Conservation (phyloP, 1,140 invertebrate genomes). For the Acromyrmex charruanus region DNA sequence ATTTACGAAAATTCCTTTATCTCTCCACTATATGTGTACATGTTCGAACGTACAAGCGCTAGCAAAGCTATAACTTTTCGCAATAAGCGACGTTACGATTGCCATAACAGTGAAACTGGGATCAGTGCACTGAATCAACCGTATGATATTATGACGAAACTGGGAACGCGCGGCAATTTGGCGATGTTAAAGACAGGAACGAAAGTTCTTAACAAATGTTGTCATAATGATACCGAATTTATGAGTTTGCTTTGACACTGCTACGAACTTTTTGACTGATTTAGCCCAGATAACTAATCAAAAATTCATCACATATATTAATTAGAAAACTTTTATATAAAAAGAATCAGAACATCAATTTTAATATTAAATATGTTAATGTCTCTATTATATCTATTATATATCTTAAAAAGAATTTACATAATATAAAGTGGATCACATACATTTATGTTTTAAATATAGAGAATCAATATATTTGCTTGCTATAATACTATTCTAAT, state of each 20-base stretch:
- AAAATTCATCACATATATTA: background rate
- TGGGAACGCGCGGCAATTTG: background rate
- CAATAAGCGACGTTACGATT: conserved; percentile 43
- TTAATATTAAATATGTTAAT: background rate
- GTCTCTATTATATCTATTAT: too few species aligned
- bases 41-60: conserved; percentile 12
- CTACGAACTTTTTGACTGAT: background rate
- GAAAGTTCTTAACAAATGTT: conserved; percentile 46
- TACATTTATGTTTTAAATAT: background rate
- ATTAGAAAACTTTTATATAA: conserved; percentile 8
- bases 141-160: conserved; percentile 14
- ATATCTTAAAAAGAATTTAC: conserved; percentile 2
- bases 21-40: background rate
- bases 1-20: conserved; percentile 39
- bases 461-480: background rate
- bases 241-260: conserved; percentile 26
- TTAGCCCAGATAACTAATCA: conserved; percentile 2
- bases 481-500: too few species aligned
- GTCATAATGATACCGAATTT: conserved; percentile 46
- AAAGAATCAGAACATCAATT: background rate
- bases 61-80: conserved; percentile 56
- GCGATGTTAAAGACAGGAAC: conserved; percentile 27
- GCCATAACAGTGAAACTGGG: conserved; percentile 45
- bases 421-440: background rate
- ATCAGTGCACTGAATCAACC: conserved; percentile 40